Base-by-base conservation (phyloP, 2,888 invertebrate genomes). In the Mycalesis mineus region DNA sequence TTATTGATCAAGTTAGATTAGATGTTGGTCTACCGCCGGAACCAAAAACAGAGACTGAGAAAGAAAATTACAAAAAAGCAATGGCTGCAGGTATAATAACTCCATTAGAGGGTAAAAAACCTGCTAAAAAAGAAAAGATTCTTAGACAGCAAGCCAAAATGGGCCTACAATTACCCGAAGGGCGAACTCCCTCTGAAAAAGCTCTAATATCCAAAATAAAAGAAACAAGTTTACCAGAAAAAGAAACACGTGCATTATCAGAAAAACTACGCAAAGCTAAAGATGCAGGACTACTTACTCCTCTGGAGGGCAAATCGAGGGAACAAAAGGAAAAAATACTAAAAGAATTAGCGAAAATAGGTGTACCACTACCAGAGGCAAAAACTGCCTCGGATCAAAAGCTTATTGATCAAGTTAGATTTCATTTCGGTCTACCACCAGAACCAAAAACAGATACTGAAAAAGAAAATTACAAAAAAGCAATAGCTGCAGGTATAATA, bases 341-440 rank as follows among this genome's bases (percentile, higher is more conserved):
- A 13, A 66, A 37, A 60, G 69, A 64, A 0, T 57, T 75, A 44
- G 73, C 66, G 4, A 65, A 55, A 48, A 62, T 66, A 14, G 74
- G 74, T 0, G 15, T 74, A 1, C 70, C 70, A 0, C 58, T 78
- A 1, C 75, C 76, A 1, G 71, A 72, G 47, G 74, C 57, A 0
- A 71, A 72, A 66, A 73, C 75, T 1, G 14, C 65, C 0, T 77
- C 77, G 0, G 78, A 74, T 36, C 70, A 67, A 45, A 68, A 72
- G 31, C 14, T 77, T 0, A 62, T 73, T 0, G 63, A 67, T 0
- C 73, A 72, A 63, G 65, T 77, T 3, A 63, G 72, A 15, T 60
- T 63, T 41, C 73, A 76, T 17, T 3, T 75, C 15, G 72, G 72
- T 7, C 49, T 74, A 4, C 71, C 74, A 7, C 67, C 71, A 8